Percentiles rank a stretch among this genome's conserved stretches.
These are phyloP conservation scores for Holotrichia oblita DNA, from an alignment of 1,140 invertebrate genomes.

Conservation along the genomic window DNA sequence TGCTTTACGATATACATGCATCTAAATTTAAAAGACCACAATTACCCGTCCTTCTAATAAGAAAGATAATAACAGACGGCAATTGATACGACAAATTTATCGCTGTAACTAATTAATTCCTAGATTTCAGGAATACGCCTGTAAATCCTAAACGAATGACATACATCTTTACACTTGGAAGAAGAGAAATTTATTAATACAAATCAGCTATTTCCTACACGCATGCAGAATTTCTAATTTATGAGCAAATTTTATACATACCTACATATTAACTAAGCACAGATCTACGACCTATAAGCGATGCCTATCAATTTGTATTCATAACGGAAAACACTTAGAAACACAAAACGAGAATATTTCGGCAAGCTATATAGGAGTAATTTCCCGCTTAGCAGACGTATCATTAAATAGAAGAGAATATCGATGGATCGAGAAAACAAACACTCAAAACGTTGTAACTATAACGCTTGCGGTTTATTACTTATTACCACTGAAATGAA, in stretches of 20 bases:
- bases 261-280: slow-evolving; percentile 22
- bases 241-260: slow-evolving; percentile 22
- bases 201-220: slow-evolving; percentile 5
- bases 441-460: not conserved
- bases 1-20: not conserved
- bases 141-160: not conserved
- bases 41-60: not conserved
- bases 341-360: slow-evolving; percentile 36
- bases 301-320: not conserved
- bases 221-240: slow-evolving; percentile 25
- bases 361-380: slow-evolving; percentile 12
- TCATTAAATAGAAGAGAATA: not conserved
- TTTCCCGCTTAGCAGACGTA: not conserved
- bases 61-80: not conserved
- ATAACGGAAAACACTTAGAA: not conserved
- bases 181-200: slow-evolving; percentile 11
- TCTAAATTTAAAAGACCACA: not conserved
- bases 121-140: slow-evolving; percentile 2
- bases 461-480: not conserved
- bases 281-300: not conserved
- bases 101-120: slow-evolving; percentile 23
- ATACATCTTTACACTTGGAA: not conserved
- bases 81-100: slow-evolving; percentile 18
- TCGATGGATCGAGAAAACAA: not conserved
- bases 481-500: not conserved